Conservation (phyloP, 2,113 vertebrate species). For the Progne subis region DNA sequence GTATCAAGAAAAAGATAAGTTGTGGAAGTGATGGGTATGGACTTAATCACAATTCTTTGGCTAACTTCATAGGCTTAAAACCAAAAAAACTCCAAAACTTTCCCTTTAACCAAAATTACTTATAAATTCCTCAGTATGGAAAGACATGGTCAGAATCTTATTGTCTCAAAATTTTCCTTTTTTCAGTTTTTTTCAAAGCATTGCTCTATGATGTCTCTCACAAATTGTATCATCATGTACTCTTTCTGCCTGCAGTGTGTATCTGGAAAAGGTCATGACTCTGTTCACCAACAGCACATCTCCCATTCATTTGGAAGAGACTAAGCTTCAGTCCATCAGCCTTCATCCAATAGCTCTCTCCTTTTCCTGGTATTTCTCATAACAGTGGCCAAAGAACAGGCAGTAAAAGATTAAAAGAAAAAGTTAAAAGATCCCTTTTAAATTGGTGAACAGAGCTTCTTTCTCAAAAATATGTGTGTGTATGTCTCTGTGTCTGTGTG, state of each 20-base stretch:
- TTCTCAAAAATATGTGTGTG: not conserved
- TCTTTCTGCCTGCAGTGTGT: not conserved
- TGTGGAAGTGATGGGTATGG: not conserved
- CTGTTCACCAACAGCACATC: not conserved
- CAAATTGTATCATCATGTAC: not conserved
- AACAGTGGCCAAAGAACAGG: not conserved
- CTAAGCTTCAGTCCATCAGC: not conserved
- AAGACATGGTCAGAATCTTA: not conserved
- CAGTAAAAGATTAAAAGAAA: not conserved
- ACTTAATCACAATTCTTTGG: not conserved
- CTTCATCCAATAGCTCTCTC: not conserved
- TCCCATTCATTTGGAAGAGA: not conserved
- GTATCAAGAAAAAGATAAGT: not conserved
- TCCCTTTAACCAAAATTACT: not conserved
- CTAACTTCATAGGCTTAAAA: not conserved
- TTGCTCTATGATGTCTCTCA: not conserved
- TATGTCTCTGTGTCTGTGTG: too few relatives aligned
- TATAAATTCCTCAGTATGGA: not conserved
- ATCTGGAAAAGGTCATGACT: not conserved
- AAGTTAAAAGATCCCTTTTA: not conserved
- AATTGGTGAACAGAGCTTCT: not conserved
- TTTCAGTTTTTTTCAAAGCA: not conserved
- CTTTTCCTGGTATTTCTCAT: not conserved
- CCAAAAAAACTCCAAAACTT: not conserved
- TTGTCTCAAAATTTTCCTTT: not conserved